Conservation (phyloP, 1,140 invertebrate species). For the Zaprionus ghesquierei region DNA sequence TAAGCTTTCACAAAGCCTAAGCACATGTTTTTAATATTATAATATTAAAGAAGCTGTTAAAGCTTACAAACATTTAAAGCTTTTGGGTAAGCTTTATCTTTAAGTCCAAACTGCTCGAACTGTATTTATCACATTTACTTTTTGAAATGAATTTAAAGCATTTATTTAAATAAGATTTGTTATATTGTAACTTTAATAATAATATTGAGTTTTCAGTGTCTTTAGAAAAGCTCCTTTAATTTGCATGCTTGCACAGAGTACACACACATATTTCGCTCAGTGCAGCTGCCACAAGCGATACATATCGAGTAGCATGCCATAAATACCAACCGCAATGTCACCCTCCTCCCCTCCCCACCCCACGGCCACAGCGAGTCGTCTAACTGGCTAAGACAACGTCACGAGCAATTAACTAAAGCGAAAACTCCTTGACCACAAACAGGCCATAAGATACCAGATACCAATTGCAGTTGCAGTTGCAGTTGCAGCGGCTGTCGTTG, state of each 20-base stretch:
- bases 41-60: too few relatives aligned
- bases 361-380: slow-evolving; percentile 8
- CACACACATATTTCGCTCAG: slow-evolving; percentile 31
- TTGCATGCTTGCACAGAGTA: background rate
- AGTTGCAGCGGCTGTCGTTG: background rate
- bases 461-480: slow-evolving; percentile 15
- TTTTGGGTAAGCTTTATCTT: too few relatives aligned
- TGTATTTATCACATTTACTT: too few relatives aligned
- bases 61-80: too few relatives aligned
- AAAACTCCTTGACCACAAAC: slow-evolving; percentile 73
- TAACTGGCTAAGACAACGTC: slow-evolving; percentile 57
- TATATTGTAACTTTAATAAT: too few relatives aligned
- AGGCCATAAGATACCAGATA: slow-evolving; percentile 24
- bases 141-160: too few relatives aligned
- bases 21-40: too few relatives aligned
- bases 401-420: slow-evolving; percentile 77
- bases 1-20: too few relatives aligned
- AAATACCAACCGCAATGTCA: slow-evolving; percentile 42
- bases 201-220: too few relatives aligned
- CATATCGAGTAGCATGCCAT: slow-evolving; percentile 42
- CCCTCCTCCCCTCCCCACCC: background rate
- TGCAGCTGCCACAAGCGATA: slow-evolving; percentile 33
- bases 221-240: background rate
- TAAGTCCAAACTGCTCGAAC: too few relatives aligned
- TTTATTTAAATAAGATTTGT: too few relatives aligned